A percentile compares a stretch with the other conserved stretches of the same genome.
Evolutionary conservation across 2,113 vertebrate species (phyloP).

Genomic region (Triplophysa siluroides): DNA sequence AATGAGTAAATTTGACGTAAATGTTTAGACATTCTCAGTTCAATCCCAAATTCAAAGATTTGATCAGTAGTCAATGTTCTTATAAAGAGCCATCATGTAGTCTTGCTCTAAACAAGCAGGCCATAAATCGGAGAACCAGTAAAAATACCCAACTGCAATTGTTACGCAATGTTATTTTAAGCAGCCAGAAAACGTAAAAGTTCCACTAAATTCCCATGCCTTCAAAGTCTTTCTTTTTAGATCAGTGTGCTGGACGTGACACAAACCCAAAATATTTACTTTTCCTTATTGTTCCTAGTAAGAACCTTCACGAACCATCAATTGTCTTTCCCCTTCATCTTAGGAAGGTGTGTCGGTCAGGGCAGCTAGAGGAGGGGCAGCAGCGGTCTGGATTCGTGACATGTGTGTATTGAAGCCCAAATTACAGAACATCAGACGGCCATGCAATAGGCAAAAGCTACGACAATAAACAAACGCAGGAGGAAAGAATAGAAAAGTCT

Average conservation of each 20-base stretch:
- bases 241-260: slow-evolving; percentile 15
- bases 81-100: no score
- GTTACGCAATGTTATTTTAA: not conserved
- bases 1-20: no score
- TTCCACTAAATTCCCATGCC: not conserved
- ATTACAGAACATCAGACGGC: slow-evolving; percentile 13
- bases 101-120: not conserved
- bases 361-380: slow-evolving; percentile 11
- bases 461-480: slow-evolving; percentile 48
- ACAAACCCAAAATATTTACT: slow-evolving; percentile 42
- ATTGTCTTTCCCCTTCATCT: slow-evolving; percentile 35
- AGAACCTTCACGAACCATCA: slow-evolving; percentile 29
- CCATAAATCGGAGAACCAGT: not conserved
- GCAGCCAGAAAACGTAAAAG: not conserved
- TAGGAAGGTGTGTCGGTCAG: slow-evolving; percentile 32
- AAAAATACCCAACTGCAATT: not conserved
- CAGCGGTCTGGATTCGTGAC: slow-evolving; percentile 25
- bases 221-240: slow-evolving; percentile 49
- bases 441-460: slow-evolving; percentile 29
- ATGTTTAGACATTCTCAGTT: no score
- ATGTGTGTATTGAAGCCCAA: not conserved
- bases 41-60: no score
- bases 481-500: slow-evolving; percentile 18
- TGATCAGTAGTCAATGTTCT: no score
- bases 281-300: slow-evolving; percentile 13